Conservation (phyloP, 2,113 vertebrate species). For the Perca flavescens region DNA sequence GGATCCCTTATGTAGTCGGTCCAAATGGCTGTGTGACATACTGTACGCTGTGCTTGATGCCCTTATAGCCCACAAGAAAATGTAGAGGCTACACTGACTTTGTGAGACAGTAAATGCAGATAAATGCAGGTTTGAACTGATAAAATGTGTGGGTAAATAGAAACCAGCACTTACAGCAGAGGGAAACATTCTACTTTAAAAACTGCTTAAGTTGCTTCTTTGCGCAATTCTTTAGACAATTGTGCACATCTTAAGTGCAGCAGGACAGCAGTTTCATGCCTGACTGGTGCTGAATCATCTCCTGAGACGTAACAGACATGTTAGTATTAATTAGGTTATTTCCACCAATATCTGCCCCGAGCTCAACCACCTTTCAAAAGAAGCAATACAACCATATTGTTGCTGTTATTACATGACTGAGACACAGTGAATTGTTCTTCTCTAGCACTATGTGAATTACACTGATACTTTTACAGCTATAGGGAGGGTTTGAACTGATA, state of each 20-base stretch:
- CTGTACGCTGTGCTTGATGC: not conserved
- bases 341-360: constrained; percentile 35
- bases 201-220: constrained; percentile 8
- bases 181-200: not conserved
- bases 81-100: not conserved
- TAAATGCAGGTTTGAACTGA: constrained; percentile 3
- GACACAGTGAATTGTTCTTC: constrained; percentile 27
- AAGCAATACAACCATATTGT: constrained; percentile 25
- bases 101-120: not conserved
- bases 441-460: constrained; percentile 13
- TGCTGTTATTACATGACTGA: constrained; percentile 51
- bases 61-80: not conserved
- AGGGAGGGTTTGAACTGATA: not conserved
- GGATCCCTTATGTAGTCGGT: not conserved
- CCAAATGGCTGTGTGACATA: not conserved
- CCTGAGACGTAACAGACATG: constrained; percentile 35
- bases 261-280: constrained; percentile 12
- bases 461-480: not conserved
- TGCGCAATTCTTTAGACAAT: not conserved
- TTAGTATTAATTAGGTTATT: constrained; percentile 39
- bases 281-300: constrained; percentile 28
- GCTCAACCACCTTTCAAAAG: constrained; percentile 29
- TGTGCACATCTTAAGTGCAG: constrained; percentile 22
- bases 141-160: not conserved
- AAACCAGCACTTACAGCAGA: not conserved